These are phyloP conservation scores for Lampris incognitus DNA, from an alignment of 2,113 vertebrate species.

Conservation along the genomic window DNA sequence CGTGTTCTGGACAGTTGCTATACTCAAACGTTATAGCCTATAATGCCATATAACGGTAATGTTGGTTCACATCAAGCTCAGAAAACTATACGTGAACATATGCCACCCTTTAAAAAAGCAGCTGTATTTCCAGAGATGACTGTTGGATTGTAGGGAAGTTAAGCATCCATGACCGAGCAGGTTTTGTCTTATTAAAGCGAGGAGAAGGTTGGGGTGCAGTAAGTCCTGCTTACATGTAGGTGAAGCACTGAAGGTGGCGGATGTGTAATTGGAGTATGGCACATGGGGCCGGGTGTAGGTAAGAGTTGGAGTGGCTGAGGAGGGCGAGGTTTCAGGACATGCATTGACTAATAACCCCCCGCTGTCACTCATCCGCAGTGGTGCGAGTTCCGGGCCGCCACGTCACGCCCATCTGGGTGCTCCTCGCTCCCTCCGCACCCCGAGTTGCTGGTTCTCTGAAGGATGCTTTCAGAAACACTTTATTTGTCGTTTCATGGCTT, in stretches of 20 bases:
- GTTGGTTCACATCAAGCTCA: background rate
- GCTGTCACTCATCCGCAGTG: slow-evolving; percentile 71
- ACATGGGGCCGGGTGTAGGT: slow-evolving; percentile 45
- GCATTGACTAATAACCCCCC: slow-evolving; percentile 63
- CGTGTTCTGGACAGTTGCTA: background rate
- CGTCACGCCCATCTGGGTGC: slow-evolving; percentile 60
- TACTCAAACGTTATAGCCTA: background rate
- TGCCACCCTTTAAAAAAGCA: too few relatives aligned
- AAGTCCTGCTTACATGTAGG: slow-evolving; percentile 22
- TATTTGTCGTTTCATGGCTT: too few relatives aligned
- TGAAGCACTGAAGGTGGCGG: slow-evolving; percentile 6
- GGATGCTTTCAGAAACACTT: slow-evolving; percentile 48
- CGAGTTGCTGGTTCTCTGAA: slow-evolving; percentile 53
- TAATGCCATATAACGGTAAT: background rate
- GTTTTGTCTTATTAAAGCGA: background rate
- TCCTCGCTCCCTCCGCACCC: slow-evolving; percentile 56
- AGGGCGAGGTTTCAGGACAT: slow-evolving; percentile 71
- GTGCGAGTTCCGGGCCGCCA: slow-evolving; percentile 52
- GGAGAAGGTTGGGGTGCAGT: background rate
- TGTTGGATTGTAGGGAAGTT: background rate
- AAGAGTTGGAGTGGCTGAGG: slow-evolving; percentile 36
- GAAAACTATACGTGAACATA: too few relatives aligned
- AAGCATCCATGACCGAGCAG: background rate
- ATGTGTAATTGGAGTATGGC: slow-evolving; percentile 49
- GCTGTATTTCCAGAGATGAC: too few relatives aligned